Conservation (phyloP, 2,113 vertebrate species). For the Dipodomys stephensi region DNA sequence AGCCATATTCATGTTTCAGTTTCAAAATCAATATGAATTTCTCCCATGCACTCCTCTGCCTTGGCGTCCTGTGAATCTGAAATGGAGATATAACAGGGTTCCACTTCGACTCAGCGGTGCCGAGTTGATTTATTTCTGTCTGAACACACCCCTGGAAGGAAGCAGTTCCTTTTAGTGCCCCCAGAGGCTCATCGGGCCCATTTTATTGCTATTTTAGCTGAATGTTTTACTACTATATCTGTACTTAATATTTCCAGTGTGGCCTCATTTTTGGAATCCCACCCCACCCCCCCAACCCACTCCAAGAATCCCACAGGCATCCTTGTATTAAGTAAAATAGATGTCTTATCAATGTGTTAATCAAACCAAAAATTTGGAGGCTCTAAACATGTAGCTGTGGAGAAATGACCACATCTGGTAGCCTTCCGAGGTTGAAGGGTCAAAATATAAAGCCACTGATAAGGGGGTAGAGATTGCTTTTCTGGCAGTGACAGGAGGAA, state of each 20-base stretch:
- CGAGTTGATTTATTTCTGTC: constrained; percentile 82
- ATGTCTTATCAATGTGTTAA: constrained; percentile 80
- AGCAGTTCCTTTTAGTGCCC: constrained; percentile 82
- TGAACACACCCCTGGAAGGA: constrained; percentile 73
- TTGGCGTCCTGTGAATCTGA: constrained; percentile 81
- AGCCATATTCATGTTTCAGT: constrained; percentile 85
- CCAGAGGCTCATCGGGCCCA: constrained; percentile 73
- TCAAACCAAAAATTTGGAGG: constrained; percentile 79
- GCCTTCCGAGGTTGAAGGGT: background rate
- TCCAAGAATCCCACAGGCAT: constrained; percentile 74
- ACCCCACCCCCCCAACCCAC: constrained; percentile 1
- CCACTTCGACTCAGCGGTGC: constrained; percentile 56
- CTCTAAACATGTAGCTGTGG: constrained; percentile 59
- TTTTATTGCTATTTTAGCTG: constrained; percentile 83
- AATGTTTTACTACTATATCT: constrained; percentile 83
- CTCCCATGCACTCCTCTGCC: constrained; percentile 72
- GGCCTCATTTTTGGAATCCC: constrained; percentile 79
- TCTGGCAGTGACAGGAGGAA: background rate
- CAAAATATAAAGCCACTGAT: too few relatives aligned
- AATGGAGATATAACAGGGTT: constrained; percentile 81
- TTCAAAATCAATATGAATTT: constrained; percentile 85
- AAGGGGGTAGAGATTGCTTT: background rate
- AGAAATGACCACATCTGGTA: constrained; percentile 61
- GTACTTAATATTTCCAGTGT: constrained; percentile 82
- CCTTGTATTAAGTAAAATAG: constrained; percentile 81